Evolutionary conservation across 37 sponge, comb jelly and placozoan genomes (phyloP).

Genomic region (Diacarnus erythraeanus): DNA sequence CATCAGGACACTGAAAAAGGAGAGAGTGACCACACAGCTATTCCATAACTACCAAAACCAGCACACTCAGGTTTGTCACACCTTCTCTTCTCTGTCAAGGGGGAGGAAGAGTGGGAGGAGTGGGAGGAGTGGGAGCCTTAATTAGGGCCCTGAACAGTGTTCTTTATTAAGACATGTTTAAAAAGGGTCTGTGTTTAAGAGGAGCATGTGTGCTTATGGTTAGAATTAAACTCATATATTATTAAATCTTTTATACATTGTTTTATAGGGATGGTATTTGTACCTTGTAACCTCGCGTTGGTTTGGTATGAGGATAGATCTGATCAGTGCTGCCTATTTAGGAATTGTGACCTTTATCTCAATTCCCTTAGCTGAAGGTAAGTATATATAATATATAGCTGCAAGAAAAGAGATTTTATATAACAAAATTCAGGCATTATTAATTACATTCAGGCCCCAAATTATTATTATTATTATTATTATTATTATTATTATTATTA

Average conservation of each 20-base stretch:
- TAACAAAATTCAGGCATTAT: too few relatives aligned
- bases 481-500: too few relatives aligned
- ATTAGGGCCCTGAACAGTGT: too few relatives aligned
- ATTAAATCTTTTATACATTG: too few relatives aligned
- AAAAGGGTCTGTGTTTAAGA: neutral
- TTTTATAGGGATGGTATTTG: slow-evolving; percentile 58
- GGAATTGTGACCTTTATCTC: slow-evolving; percentile 54
- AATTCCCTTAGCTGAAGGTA: slow-evolving; percentile 37
- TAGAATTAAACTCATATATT: too few relatives aligned
- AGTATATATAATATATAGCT: too few relatives aligned
- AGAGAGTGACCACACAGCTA: slow-evolving; percentile 6
- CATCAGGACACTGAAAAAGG: slow-evolving; percentile 63
- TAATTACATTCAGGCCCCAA: too few relatives aligned
- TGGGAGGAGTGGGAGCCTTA: too few relatives aligned
- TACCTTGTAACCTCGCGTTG: slow-evolving; percentile 69
- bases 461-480: neutral
- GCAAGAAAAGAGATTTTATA: too few relatives aligned
- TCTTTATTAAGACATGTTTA: neutral
- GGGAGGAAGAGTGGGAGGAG: too few relatives aligned
- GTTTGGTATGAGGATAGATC: slow-evolving; percentile 79
- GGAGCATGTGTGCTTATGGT: too few relatives aligned
- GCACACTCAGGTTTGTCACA: slow-evolving; percentile 28
- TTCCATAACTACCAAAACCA: slow-evolving; percentile 45
- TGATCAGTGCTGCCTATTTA: slow-evolving; percentile 48
- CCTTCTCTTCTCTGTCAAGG: too few relatives aligned